These are phyloP conservation scores for Heteractis magnifica DNA, from an alignment of 92 coral and sea anemone genomes.

Conservation along the genomic window DNA sequence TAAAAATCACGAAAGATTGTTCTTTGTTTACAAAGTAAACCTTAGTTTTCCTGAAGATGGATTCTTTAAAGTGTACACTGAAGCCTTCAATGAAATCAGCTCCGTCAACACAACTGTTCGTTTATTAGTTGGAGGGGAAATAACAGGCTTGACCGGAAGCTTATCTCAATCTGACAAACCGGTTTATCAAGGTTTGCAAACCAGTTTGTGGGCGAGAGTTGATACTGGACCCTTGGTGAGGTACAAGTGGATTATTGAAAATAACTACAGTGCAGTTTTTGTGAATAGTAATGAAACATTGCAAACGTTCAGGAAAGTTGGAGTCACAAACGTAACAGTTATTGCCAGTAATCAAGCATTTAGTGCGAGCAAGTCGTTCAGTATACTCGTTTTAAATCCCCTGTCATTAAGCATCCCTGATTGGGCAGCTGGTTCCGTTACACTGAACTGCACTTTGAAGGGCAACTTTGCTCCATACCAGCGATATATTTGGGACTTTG, in stretches of 20 bases:
- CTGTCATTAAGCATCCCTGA: constrained; percentile 35
- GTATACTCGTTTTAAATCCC: constrained; percentile 50
- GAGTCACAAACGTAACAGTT: constrained; percentile 59
- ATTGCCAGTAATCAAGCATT: constrained; percentile 68
- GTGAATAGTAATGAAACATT: constrained; percentile 36
- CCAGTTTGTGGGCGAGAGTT: constrained; percentile 53
- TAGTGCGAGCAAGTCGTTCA: constrained; percentile 31
- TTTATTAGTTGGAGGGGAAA: constrained; percentile 45
- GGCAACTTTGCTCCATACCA: constrained; percentile 29
- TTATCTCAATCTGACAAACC: constrained; percentile 23
- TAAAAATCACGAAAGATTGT: neutral
- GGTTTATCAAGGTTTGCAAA: constrained; percentile 57
- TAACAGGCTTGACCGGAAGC: constrained; percentile 55
- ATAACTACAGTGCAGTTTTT: constrained; percentile 45
- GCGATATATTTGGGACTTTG: constrained; percentile 65
- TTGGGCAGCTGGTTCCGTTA: constrained; percentile 32
- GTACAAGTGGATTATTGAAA: constrained; percentile 72
- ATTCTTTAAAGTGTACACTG: constrained; percentile 39
- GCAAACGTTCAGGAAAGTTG: constrained; percentile 37
- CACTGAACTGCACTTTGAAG: constrained; percentile 41
- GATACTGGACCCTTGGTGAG: constrained; percentile 51
- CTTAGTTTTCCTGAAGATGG: constrained; percentile 55
- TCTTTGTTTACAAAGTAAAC: constrained; percentile 39
- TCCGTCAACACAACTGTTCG: constrained; percentile 38
- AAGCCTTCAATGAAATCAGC: constrained; percentile 78